Conservation (phyloP, 2,888 invertebrate species). For the Heteromyza rotundicornis region DNA sequence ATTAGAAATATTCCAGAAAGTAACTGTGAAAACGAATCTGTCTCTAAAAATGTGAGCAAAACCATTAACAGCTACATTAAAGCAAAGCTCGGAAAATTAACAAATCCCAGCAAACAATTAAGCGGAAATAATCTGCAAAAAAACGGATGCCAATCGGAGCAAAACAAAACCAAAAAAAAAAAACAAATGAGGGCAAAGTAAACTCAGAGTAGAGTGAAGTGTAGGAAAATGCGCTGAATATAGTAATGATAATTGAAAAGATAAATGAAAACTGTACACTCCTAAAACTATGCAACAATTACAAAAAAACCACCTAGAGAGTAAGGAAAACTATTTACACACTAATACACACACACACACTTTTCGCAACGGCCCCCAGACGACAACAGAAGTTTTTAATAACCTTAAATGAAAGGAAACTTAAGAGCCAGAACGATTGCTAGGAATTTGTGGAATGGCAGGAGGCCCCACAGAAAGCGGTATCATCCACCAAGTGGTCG, state of each 20-base stretch:
- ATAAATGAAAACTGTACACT: neutral
- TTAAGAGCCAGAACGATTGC: neutral
- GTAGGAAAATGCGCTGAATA: neutral
- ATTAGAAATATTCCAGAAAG: too few relatives aligned
- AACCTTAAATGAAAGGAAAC: neutral
- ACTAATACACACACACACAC: too few relatives aligned
- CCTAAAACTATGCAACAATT: conserved; percentile 5
- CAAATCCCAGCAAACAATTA: conserved; percentile 5
- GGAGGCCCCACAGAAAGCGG: too few relatives aligned
- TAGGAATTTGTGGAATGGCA: neutral
- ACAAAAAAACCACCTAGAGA: too few relatives aligned
- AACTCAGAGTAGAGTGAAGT: too few relatives aligned
- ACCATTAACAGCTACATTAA: neutral
- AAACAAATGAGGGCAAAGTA: too few relatives aligned
- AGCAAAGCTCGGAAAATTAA: neutral
- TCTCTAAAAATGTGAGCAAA: too few relatives aligned
- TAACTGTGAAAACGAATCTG: too few relatives aligned
- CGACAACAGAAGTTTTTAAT: neutral
- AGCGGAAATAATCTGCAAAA: neutral
- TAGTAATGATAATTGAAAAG: neutral
- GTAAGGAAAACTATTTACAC: too few relatives aligned
- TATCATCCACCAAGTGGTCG: too few relatives aligned
- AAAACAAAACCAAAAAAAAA: neutral
- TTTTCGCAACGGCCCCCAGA: neutral
- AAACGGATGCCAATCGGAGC: neutral